Evolutionary conservation across 2,888 invertebrate genomes (phyloP).

Genomic region (Mesoligia furuncula): DNA sequence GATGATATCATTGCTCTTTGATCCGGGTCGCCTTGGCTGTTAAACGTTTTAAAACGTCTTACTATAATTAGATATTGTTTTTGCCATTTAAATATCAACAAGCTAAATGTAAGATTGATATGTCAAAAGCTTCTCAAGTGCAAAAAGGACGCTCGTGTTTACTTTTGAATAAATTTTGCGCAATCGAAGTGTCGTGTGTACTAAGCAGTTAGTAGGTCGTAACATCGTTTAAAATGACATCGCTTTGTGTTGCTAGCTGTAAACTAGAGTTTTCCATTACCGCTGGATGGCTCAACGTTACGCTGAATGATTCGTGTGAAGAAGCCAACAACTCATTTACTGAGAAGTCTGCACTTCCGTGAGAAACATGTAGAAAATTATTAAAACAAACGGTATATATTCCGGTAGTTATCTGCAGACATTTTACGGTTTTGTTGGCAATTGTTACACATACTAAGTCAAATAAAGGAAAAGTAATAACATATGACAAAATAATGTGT

Average conservation of each 20-base stretch:
- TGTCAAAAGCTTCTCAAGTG: conserved; percentile 47
- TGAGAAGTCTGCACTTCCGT: conserved; percentile 64
- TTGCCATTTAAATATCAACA: conserved; percentile 37
- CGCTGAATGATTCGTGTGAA: conserved; percentile 77
- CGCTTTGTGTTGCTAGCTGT: conserved; percentile 56
- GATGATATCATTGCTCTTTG: conserved; percentile 79
- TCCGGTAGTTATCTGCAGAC: conserved; percentile 44
- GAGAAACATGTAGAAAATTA: conserved; percentile 65
- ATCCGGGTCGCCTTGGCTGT: conserved; percentile 70
- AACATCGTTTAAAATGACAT: conserved; percentile 52
- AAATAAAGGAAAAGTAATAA: neutral
- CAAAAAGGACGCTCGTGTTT: conserved; percentile 38
- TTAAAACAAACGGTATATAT: conserved; percentile 62
- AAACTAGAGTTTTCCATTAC: conserved; percentile 86
- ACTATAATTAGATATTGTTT: conserved; percentile 41
- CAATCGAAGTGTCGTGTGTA: conserved; percentile 34
- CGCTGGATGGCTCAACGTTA: conserved; percentile 69
- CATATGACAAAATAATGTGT: neutral
- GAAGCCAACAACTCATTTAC: conserved; percentile 66
- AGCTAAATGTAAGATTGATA: conserved; percentile 36
- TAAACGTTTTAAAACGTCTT: conserved; percentile 63
- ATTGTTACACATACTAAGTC: conserved; percentile 2
- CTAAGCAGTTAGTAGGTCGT: conserved; percentile 48
- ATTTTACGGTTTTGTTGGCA: conserved; percentile 13
- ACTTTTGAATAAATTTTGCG: conserved; percentile 23